Evolutionary conservation across 2,113 vertebrate genomes (phyloP).

Genomic region (Actenoides hombroni): DNA sequence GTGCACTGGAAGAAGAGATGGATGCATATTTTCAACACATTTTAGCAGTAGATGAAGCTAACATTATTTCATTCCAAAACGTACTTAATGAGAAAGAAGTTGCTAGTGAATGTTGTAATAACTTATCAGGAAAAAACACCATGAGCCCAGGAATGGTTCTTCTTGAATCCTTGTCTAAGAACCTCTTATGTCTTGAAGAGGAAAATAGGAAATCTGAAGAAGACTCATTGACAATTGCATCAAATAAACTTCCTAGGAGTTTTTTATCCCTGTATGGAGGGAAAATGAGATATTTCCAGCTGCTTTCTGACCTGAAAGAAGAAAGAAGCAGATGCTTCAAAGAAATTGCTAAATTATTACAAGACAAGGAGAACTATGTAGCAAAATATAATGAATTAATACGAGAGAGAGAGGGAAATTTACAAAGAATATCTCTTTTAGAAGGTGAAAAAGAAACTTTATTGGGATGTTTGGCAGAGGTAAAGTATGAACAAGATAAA

Average conservation of each 20-base stretch:
- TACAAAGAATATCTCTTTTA: background rate
- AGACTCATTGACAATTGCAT: background rate
- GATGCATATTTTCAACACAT: background rate
- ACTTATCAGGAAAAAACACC: background rate
- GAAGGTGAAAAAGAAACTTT: background rate
- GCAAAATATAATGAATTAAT: background rate
- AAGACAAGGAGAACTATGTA: constrained; percentile 37
- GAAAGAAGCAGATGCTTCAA: constrained; percentile 71
- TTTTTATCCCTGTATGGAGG: background rate
- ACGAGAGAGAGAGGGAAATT: background rate
- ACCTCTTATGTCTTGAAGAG: background rate
- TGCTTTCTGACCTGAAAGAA: constrained; percentile 66
- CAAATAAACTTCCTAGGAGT: background rate
- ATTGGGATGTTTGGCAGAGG: background rate
- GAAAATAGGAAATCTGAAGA: background rate
- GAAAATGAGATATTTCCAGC: background rate
- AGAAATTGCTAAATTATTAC: constrained; percentile 56
- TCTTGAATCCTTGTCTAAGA: background rate
- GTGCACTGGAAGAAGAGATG: background rate
- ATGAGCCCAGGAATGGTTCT: background rate
- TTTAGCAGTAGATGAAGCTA: background rate
- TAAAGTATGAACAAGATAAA: constrained; percentile 22
- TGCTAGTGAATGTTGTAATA: background rate
- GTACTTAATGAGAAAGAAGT: background rate
- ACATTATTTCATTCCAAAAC: background rate